phyloP scores from a whole-genome alignment of 2,797 vertebrate species.

The Podarcis siculus region DNA sequence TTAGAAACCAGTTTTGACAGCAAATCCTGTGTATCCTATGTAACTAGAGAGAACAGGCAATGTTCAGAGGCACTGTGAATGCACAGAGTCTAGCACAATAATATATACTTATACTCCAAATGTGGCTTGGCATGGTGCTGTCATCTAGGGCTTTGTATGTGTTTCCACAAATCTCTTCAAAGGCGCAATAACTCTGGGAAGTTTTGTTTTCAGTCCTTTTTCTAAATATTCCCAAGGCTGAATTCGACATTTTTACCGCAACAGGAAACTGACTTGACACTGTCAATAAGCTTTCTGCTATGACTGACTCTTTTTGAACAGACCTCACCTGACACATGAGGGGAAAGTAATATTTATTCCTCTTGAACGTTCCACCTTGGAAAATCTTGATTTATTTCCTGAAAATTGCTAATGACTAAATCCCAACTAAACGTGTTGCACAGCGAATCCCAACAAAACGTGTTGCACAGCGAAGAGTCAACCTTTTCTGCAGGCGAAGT shows the following conservation, averaged over 20 bases:
- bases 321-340: background rate
- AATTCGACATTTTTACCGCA: background rate
- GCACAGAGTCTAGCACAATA: background rate
- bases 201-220: background rate
- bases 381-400: constrained; percentile 28
- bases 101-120: background rate
- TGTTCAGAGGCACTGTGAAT: constrained; percentile 38
- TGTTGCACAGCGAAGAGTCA: constrained; percentile 3
- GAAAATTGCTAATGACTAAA: constrained; percentile 13
- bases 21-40: constrained; percentile 43
- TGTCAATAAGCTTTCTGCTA: background rate
- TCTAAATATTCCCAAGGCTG: background rate
- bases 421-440: constrained; percentile 6
- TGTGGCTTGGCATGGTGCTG: background rate
- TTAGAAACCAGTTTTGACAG: constrained; percentile 61
- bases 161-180: background rate
- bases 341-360: constrained; percentile 18
- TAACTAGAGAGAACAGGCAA: constrained; percentile 43
- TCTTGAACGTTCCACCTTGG: background rate
- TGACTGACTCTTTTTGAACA: background rate
- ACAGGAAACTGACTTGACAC: background rate
- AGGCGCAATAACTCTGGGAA: background rate
- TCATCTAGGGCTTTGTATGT: background rate
- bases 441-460: constrained; percentile 21
- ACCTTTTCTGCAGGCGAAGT: constrained; percentile 7